phyloP scores from a whole-genome alignment of 1,140 invertebrate species.

The Platyscapa corneri region DNA sequence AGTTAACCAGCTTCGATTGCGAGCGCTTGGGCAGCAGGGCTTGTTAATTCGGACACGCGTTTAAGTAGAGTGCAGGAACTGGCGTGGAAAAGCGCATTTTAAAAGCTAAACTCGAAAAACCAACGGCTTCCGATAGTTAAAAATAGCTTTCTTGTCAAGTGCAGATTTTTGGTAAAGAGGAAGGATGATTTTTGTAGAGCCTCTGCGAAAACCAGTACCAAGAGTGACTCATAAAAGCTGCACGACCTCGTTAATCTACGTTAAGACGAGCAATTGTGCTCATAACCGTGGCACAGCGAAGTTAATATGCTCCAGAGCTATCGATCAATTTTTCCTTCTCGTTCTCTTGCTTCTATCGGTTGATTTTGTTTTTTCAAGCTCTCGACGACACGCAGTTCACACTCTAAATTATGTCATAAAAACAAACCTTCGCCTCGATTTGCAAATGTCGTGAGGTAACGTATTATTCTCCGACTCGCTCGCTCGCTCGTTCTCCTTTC shows the following conservation, averaged over 20 bases:
- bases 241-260: conserved; percentile 15
- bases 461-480: background rate
- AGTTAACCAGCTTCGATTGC: too few species aligned
- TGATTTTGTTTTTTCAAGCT: background rate
- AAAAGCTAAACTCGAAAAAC: background rate
- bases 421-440: background rate
- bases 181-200: background rate
- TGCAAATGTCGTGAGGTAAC: background rate
- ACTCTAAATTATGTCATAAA: background rate
- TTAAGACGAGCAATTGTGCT: conserved; percentile 17
- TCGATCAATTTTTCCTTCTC: conserved; percentile 25
- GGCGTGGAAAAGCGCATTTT: background rate
- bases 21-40: too few species aligned
- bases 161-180: background rate
- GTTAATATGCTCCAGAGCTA: conserved; percentile 1
- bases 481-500: too few species aligned
- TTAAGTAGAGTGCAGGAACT: too few species aligned
- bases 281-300: background rate
- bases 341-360: background rate
- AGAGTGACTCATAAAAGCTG: background rate
- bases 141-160: background rate
- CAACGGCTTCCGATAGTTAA: background rate
- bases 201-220: background rate
- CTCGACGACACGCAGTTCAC: background rate
- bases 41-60: background rate